Conservation (phyloP, 2,797 vertebrate genomes). For the Chrosomus eos region DNA sequence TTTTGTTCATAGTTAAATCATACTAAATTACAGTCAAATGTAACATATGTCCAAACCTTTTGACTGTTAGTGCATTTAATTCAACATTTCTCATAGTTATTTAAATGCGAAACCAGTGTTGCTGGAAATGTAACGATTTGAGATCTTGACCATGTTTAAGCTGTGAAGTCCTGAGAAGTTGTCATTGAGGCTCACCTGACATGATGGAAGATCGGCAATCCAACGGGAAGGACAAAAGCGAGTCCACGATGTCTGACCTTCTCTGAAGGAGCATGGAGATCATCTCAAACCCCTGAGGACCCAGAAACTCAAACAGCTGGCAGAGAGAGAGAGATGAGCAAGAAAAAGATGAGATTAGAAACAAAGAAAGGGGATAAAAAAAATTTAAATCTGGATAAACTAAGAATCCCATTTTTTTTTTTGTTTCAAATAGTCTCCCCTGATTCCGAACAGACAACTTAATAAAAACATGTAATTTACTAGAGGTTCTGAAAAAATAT, state of each 20-base stretch:
- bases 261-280: slow-evolving; percentile 92
- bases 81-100: not conserved
- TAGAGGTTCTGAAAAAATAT: no score
- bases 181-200: slow-evolving; percentile 79
- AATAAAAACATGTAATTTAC: no score
- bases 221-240: slow-evolving; percentile 76
- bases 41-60: not conserved
- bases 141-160: not conserved
- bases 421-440: not conserved
- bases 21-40: not conserved
- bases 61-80: not conserved
- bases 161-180: slow-evolving; percentile 10
- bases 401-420: not conserved
- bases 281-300: slow-evolving; percentile 92
- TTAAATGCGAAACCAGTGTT: not conserved
- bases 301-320: slow-evolving; percentile 93
- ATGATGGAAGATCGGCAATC: slow-evolving; percentile 78
- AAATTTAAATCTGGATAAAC: not conserved
- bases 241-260: slow-evolving; percentile 85
- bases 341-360: slow-evolving; percentile 1
- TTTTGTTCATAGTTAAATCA: not conserved
- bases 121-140: not conserved
- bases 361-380: not conserved
- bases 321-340: slow-evolving; percentile 26
- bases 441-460: not conserved